A percentile compares a stretch with the other conserved stretches of the same genome.
phyloP scores from a whole-genome alignment of 2,888 invertebrate species.

The Thecocarcelia acutangulata region DNA sequence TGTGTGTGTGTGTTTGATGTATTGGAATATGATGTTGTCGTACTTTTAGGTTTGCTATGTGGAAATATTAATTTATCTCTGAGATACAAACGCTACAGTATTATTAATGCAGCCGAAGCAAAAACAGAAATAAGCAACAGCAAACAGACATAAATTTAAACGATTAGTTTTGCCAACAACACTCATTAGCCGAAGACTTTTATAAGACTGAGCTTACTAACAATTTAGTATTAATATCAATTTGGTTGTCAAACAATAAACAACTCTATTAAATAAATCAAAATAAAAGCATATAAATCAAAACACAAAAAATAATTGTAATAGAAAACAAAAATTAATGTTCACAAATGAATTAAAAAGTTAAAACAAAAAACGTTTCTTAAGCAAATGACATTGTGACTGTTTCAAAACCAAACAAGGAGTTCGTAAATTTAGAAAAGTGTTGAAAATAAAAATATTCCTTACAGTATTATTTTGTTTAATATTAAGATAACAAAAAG shows the following conservation, averaged over 20 bases:
- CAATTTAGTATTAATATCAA: slow-evolving; percentile 66
- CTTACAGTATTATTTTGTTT: slow-evolving; percentile 34
- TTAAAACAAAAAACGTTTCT: slow-evolving; percentile 7
- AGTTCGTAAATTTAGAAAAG: not conserved
- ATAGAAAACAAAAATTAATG: slow-evolving; percentile 29
- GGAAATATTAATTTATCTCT: slow-evolving; percentile 39
- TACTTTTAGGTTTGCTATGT: slow-evolving; percentile 33
- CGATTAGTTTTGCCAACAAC: slow-evolving; percentile 61
- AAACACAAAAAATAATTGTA: not conserved
- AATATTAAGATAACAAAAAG: slow-evolving; percentile 31
- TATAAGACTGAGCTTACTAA: slow-evolving; percentile 68
- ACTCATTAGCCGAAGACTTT: slow-evolving; percentile 67
- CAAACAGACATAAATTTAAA: slow-evolving; percentile 27
- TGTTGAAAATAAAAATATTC: slow-evolving; percentile 8
- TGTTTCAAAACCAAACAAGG: not conserved
- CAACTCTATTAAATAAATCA: slow-evolving; percentile 42
- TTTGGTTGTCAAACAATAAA: slow-evolving; percentile 67
- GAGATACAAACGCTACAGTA: slow-evolving; percentile 27
- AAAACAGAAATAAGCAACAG: slow-evolving; percentile 24
- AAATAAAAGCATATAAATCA: slow-evolving; percentile 9
- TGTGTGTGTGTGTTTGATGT: slow-evolving; percentile 13
- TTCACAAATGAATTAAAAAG: slow-evolving; percentile 1
- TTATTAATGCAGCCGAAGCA: slow-evolving; percentile 47
- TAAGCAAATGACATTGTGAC: not conserved
- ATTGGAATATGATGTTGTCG: slow-evolving; percentile 7